These are phyloP conservation scores for Lordiphosa stackelbergi DNA, from an alignment of 1,140 invertebrate species.

Conservation along the genomic window DNA sequence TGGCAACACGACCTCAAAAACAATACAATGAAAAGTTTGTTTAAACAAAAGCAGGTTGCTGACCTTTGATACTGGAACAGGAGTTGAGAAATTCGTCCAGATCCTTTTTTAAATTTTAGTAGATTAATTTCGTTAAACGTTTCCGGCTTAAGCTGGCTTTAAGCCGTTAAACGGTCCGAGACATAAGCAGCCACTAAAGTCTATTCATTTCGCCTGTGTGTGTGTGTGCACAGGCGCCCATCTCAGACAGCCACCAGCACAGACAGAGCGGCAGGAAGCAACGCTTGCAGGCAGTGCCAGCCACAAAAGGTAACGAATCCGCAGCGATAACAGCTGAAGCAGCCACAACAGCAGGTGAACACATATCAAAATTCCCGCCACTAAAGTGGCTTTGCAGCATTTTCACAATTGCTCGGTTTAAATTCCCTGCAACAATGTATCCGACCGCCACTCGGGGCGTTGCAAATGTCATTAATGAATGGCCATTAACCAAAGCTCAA, in stretches of 20 bases:
- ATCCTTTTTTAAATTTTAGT: too few species aligned
- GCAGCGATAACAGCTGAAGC: not conserved
- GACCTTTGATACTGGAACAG: too few species aligned
- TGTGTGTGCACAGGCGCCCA: too few species aligned
- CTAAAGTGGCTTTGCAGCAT: constrained; percentile 33
- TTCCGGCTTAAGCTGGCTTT: too few species aligned
- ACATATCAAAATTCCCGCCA: constrained; percentile 58
- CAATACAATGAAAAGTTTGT: constrained; percentile 20
- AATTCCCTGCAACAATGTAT: not conserved
- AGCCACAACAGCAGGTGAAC: constrained; percentile 26
- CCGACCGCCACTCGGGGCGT: constrained; percentile 20
- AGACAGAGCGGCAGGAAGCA: constrained; percentile 23
- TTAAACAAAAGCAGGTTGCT: not conserved
- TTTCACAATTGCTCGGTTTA: not conserved
- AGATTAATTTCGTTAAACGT: too few species aligned
- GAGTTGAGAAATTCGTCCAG: too few species aligned
- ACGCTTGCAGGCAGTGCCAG: constrained; percentile 24
- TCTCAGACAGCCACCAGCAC: not conserved
- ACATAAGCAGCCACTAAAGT: too few species aligned
- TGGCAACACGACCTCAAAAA: too few species aligned
- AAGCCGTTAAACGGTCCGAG: too few species aligned
- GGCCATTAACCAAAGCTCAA: constrained; percentile 52
- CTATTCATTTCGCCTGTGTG: too few species aligned
- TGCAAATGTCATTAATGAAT: constrained; percentile 59
- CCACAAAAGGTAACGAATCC: constrained; percentile 22